Conservation (phyloP, 2,113 vertebrate genomes). For the Tricholaema leucomelas region DNA sequence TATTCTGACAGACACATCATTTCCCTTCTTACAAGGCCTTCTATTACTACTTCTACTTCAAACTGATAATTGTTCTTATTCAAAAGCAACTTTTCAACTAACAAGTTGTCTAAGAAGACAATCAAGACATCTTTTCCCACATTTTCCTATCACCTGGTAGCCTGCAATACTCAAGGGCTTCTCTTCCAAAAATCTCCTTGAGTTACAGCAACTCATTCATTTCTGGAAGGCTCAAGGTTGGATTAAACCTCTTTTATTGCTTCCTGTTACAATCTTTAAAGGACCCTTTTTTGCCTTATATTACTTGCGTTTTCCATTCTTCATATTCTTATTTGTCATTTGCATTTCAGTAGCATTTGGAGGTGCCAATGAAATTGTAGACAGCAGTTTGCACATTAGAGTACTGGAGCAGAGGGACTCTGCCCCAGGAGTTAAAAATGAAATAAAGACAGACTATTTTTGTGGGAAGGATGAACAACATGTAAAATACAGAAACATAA, state of each 20-base stretch:
- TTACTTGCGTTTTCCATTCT: not conserved
- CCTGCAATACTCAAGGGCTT: constrained; percentile 18
- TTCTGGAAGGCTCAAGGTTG: not conserved
- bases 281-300: not conserved
- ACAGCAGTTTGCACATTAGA: not conserved
- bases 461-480: not conserved
- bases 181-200: constrained; percentile 12
- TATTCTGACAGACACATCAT: constrained; percentile 14
- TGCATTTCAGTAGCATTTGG: not conserved
- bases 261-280: constrained; percentile 15
- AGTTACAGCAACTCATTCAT: constrained; percentile 1
- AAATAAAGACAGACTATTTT: not conserved
- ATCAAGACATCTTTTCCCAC: not conserved
- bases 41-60: not conserved
- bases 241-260: not conserved
- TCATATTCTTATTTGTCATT: not conserved
- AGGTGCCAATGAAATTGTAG: not conserved
- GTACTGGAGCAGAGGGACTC: not conserved
- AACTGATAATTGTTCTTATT: constrained; percentile 10
- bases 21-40: not conserved
- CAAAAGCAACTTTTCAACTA: constrained; percentile 19
- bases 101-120: constrained; percentile 3
- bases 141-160: constrained; percentile 3
- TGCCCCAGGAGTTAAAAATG: not conserved
- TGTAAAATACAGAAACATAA: not conserved